These are phyloP conservation scores for Lottia gigantea DNA, from an alignment of 2,888 invertebrate genomes.

Conservation along the genomic window DNA sequence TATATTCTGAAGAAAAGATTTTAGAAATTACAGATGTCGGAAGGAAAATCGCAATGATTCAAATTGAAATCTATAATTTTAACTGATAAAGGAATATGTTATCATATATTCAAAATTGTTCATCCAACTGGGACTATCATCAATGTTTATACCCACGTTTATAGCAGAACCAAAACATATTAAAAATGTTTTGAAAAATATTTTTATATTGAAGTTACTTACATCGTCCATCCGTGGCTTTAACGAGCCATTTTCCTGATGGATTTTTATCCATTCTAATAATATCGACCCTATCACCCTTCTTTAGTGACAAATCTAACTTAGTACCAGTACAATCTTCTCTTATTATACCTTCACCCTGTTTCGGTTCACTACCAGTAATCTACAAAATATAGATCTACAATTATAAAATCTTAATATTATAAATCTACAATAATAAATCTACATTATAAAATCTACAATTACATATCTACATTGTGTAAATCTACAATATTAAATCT, in stretches of 20 bases:
- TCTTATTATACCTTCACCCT: neutral
- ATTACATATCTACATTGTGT: no score
- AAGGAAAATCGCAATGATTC: neutral
- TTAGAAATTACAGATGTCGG: neutral
- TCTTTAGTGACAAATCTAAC: slow-evolving; percentile 23
- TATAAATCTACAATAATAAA: no score
- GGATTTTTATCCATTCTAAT: slow-evolving; percentile 30
- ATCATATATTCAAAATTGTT: no score
- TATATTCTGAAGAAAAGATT: neutral
- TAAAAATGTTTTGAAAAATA: no score
- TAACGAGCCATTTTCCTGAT: slow-evolving; percentile 33
- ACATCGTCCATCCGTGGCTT: slow-evolving; percentile 23
- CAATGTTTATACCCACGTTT: no score
- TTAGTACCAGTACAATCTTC: neutral
- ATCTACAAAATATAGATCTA: neutral
- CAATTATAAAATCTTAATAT: no score
- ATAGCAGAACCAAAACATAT: no score
- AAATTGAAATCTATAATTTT: neutral
- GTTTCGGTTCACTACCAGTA: neutral
- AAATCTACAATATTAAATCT: no score
- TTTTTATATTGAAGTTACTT: no score
- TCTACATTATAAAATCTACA: no score
- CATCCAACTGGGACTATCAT: no score
- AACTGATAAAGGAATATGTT: no score
- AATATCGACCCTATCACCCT: slow-evolving; percentile 30